phyloP scores from a whole-genome alignment of 2,113 vertebrate species.

The Anas platyrhynchos region DNA sequence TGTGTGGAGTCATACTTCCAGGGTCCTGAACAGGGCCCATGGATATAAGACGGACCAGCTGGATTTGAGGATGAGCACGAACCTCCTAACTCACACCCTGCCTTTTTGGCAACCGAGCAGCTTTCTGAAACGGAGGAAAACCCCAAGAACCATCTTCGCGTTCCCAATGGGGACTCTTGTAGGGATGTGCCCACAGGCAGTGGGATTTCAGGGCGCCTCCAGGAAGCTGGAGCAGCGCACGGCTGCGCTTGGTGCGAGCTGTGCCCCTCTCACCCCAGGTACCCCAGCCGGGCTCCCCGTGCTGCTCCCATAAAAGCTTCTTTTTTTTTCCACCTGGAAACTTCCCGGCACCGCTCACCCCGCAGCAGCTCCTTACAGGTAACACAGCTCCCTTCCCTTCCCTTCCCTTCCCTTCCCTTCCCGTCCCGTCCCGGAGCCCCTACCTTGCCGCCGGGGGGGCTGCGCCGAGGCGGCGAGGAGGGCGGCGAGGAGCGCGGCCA shows the following conservation, averaged over 20 bases:
- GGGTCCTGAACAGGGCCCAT: neutral
- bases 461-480: neutral
- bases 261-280: too few species aligned
- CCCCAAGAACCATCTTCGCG: rapidly evolving
- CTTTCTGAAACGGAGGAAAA: neutral
- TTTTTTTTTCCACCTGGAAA: neutral
- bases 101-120: neutral
- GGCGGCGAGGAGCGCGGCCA: neutral
- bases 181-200: neutral
- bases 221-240: neutral
- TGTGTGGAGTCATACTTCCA: neutral
- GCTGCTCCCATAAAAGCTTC: neutral
- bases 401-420: too few species aligned
- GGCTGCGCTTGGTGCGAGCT: too few species aligned
- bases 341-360: too few species aligned
- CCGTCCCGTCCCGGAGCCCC: neutral
- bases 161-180: neutral
- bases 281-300: too few species aligned
- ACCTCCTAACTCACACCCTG: neutral
- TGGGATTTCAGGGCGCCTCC: neutral
- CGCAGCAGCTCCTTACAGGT: neutral
- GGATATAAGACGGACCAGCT: neutral
- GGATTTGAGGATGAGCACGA: neutral
- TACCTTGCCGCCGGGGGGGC: neutral
- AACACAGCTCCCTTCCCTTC: neutral